Percentiles rank a stretch among this genome's conserved stretches.
Conservation (phyloP, 2,888 invertebrate genomes). For the Drosophila mimetica region DNA sequence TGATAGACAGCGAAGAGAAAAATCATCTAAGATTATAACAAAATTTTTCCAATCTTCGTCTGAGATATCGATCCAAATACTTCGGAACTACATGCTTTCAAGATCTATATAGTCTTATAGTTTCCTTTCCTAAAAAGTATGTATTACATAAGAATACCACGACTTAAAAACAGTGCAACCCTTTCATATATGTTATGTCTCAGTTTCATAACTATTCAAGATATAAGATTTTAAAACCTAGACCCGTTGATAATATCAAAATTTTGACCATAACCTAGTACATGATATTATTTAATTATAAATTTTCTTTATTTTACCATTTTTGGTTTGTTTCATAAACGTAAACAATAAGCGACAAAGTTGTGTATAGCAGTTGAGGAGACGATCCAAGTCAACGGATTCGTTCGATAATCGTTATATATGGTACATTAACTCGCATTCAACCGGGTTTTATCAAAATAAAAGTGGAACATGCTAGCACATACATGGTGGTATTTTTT, state of each 20-base stretch:
- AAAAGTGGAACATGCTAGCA: slow-evolving; percentile 31
- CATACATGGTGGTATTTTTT: background rate
- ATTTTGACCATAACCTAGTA: too few relatives aligned
- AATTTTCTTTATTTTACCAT: slow-evolving; percentile 59
- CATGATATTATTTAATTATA: slow-evolving; percentile 21
- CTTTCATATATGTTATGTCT: too few relatives aligned
- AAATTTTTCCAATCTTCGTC: background rate
- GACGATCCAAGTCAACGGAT: slow-evolving; percentile 1
- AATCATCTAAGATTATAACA: too few relatives aligned
- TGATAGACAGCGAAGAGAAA: too few relatives aligned
- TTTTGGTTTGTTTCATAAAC: slow-evolving; percentile 52
- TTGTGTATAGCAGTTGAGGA: slow-evolving; percentile 20
- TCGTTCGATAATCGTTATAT: slow-evolving; percentile 11
- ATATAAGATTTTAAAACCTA: too few relatives aligned
- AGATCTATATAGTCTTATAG: too few relatives aligned
- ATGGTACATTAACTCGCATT: slow-evolving; percentile 31
- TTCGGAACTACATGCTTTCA: too few relatives aligned
- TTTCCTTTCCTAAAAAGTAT: background rate
- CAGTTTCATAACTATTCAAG: too few relatives aligned
- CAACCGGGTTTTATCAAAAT: background rate
- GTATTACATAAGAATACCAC: too few relatives aligned
- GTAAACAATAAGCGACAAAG: slow-evolving; percentile 48
- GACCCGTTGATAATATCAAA: too few relatives aligned
- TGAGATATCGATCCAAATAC: background rate
- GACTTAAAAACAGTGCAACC: too few relatives aligned